Conservation (phyloP, 2,113 vertebrate genomes). For the Indri indri region DNA sequence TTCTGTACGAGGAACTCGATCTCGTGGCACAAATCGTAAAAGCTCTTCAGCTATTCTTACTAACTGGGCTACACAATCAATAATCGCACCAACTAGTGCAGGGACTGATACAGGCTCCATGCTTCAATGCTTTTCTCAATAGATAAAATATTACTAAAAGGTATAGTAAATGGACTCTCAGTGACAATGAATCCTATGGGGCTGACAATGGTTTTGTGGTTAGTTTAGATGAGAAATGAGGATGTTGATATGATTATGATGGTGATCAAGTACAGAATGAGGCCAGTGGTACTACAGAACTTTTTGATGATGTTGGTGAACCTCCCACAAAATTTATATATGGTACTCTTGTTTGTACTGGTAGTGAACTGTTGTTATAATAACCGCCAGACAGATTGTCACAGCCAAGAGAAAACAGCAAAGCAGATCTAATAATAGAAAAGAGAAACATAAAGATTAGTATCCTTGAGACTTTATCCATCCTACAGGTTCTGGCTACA, state of each 20-base stretch:
- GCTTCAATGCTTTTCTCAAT: neutral
- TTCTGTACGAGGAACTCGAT: neutral
- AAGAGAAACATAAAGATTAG: constrained; percentile 56
- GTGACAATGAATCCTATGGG: neutral
- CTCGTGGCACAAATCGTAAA: neutral
- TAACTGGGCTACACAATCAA: constrained; percentile 58
- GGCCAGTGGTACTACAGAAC: neutral
- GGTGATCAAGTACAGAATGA: constrained; percentile 36
- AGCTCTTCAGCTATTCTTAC: constrained; percentile 48
- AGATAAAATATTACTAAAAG: constrained; percentile 49
- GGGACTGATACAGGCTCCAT: neutral
- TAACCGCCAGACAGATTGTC: constrained; percentile 4
- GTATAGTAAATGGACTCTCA: neutral
- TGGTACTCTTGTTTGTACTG: neutral
- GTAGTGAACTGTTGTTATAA: constrained; percentile 35
- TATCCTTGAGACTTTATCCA: constrained; percentile 33
- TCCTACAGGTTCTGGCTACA: neutral
- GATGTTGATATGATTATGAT: neutral
- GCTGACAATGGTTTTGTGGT: neutral
- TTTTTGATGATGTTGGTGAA: constrained; percentile 20
- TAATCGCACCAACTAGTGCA: neutral
- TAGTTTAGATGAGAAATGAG: neutral
- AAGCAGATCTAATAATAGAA: constrained; percentile 66
- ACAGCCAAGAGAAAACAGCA: constrained; percentile 48
- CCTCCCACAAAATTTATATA: neutral